These are phyloP conservation scores for Phaenicophaeus curvirostris DNA, from an alignment of 2,797 vertebrate genomes.

Conservation along the genomic window DNA sequence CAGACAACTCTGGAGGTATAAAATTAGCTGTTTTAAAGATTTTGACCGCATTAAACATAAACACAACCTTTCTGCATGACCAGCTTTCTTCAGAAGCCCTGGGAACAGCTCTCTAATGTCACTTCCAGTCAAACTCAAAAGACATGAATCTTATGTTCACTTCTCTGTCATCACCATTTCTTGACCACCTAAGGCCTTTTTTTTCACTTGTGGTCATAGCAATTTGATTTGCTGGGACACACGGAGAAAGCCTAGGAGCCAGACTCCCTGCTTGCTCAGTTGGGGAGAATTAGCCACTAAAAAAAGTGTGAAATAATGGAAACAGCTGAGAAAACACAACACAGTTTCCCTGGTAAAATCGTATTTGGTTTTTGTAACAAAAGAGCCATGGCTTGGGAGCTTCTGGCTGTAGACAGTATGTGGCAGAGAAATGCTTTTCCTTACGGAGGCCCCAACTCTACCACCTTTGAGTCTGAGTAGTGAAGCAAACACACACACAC, in stretches of 20 bases:
- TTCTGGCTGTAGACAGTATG: background rate
- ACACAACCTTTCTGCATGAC: conserved; percentile 6
- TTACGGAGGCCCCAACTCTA: background rate
- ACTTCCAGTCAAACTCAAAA: conserved; percentile 52
- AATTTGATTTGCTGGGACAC: conserved; percentile 21
- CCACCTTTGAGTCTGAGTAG: background rate
- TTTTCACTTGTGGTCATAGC: background rate
- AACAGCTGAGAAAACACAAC: conserved; percentile 64
- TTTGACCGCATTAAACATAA: conserved; percentile 5
- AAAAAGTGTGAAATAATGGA: conserved; percentile 48
- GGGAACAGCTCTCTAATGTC: conserved; percentile 49
- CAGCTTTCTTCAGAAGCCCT: conserved; percentile 24
- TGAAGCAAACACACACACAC: background rate
- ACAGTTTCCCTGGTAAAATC: conserved; percentile 34
- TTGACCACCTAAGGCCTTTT: conserved; percentile 27
- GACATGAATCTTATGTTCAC: conserved; percentile 63
- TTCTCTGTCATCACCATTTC: conserved; percentile 48
- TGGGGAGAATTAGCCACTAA: background rate
- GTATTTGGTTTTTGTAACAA: background rate
- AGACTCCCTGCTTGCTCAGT: background rate
- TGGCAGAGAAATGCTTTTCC: background rate
- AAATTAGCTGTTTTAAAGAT: conserved; percentile 8
- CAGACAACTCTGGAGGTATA: background rate
- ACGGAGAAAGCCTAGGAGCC: background rate
- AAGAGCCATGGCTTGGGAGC: background rate